Evolutionary conservation across 92 coral and sea anemone genomes (phyloP).

Genomic region (Paramuricea clavata): DNA sequence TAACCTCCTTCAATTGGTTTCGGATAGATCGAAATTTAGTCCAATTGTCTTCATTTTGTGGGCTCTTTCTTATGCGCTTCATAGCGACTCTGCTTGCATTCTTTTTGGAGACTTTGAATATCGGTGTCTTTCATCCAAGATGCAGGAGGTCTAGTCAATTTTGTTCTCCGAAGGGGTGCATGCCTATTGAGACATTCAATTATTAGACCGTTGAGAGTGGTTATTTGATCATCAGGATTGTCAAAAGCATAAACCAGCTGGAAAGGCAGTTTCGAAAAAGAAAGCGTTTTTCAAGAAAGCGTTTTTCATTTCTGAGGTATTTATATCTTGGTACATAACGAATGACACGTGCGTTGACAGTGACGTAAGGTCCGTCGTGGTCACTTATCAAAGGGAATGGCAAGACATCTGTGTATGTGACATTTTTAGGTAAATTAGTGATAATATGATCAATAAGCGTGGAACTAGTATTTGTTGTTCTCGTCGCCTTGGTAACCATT

Average conservation of each 20-base stretch:
- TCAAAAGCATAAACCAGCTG: conserved; percentile 14
- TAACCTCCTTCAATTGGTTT: not conserved
- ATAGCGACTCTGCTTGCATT: not conserved
- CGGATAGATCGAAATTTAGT: not conserved
- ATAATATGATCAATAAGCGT: conserved; percentile 49
- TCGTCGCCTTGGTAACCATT: conserved; percentile 46
- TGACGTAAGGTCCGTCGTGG: conserved; percentile 35
- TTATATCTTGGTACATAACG: conserved; percentile 36
- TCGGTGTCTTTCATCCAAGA: conserved; percentile 27
- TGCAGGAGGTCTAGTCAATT: too few relatives aligned
- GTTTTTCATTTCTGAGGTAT: conserved; percentile 33
- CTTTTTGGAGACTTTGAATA: not conserved
- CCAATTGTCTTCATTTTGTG: not conserved
- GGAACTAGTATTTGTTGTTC: conserved; percentile 1
- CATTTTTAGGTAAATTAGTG: conserved; percentile 40
- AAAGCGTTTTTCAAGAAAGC: not conserved
- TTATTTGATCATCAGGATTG: conserved; percentile 16
- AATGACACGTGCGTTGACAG: conserved; percentile 21
- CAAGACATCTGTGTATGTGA: conserved; percentile 19
- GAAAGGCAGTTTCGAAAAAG: conserved; percentile 20
- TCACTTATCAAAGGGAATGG: conserved; percentile 40
- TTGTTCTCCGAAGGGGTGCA: conserved; percentile 24
- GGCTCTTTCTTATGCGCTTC: not conserved
- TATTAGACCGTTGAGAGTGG: conserved; percentile 9
- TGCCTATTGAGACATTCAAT: conserved; percentile 36